Evolutionary conservation across 2,797 vertebrate genomes (phyloP), one percentile per base, ranked within the genome.

Genomic region (Acanthurus leucopareius): DNA sequence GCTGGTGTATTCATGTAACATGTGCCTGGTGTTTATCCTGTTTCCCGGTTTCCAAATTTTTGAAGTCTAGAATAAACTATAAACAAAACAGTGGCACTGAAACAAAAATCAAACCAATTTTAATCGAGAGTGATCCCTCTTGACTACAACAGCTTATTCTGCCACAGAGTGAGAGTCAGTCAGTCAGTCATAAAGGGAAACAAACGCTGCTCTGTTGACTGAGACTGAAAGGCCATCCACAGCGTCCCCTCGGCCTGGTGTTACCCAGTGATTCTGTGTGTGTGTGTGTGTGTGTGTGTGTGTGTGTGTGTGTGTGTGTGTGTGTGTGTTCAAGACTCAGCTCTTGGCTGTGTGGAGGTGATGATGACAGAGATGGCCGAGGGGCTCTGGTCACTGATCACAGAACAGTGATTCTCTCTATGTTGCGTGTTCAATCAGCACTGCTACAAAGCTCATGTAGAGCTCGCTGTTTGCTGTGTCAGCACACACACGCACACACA

Each of bases 381-480:
- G 45, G 81, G 87, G 72, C 75, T 83, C 54, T 76, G 61, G 69
- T 68, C 75, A 53, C 69, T 80, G 73, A 91, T 92, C 85, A 81
- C 79, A 89, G 56, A 83, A 73, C 84, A 85, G 74, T 32, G 75
- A 85, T 73, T 88, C 82, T 47, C 67, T 91, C 62, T 75, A 15
- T 80, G 74, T 42, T 42, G 42, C 80, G 53, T 45, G 73, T 71
- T 83, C 72, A 88, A 38, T 84, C 80, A 63, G 51, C 40, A 3
- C 60, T 3, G 17, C 61, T 45, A 66, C 69, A 77, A 61, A 54
- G 54, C 65, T 59, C 25, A 20, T 28, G 58, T 53, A 45, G 67
- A 79, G 62, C 42, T 53, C 9, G 28, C 56, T 40, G 59, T 74
- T 81, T 73, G 60, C 82, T 79, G 78, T 38, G 66, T 85, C 78